Base-by-base conservation (phyloP, 2,888 invertebrate species). In the Myopa tessellatipennis region DNA sequence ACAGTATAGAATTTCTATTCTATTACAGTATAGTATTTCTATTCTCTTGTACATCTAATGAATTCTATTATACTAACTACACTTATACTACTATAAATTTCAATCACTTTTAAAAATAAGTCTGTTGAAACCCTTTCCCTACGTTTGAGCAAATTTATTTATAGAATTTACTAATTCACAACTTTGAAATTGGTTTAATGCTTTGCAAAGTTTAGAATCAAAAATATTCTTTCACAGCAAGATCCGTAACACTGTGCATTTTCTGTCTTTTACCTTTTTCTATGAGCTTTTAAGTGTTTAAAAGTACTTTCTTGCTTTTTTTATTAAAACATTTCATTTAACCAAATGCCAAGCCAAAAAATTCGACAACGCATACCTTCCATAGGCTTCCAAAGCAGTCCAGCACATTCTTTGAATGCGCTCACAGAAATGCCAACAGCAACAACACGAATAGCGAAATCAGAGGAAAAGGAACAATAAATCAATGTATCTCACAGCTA, bases 401-500 rank as follows among this genome's bases (percentile, higher is more conserved):
- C 74, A 74, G 67, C 38, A 36, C 68, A 74, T 55, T 38, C 74
- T 67, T 74, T 74, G 18, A 38, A 36, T 40, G 34, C 60, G 52
- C 14, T 55, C 52, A 60, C 72, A 26, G 38, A 60, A 71, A 58
- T 60, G 18, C 36, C 26, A 72, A 52, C 52, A 72, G 38, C 34
- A 72, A 38, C 16, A 60, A 72, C 58, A 60, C 6, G 26, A 65
- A 26, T 50, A 14, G 16, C 16, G 34, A 4, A 69, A 34, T 36
- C 74, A 67, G 63, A 36, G 69, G 77, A 61, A 78, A 74, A 79
- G 81, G 81, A 81, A 85, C 82, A 83, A 85, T 85, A 85, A 85
- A 85, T 85, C 85, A 86, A 86, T 85, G 85, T 79, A 80, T 74
- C 77, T 79, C 77, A 76, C 79, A 79, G 80, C 73, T 70, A 77